phyloP scores from a whole-genome alignment of 2,888 invertebrate genomes.

The Acleris emargana region DNA sequence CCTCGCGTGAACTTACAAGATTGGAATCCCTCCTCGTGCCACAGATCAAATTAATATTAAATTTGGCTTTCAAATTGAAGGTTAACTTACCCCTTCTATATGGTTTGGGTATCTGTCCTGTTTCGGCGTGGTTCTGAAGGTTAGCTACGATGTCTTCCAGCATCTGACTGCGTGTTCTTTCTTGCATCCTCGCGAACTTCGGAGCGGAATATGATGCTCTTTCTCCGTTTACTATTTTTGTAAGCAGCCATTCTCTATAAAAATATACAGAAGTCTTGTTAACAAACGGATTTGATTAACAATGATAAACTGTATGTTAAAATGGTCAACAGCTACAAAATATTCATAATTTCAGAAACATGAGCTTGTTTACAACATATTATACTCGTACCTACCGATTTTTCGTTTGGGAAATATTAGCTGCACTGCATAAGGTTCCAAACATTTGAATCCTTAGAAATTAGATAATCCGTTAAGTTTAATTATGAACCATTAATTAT shows the following conservation, averaged over 20 bases:
- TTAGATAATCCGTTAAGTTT: too few species aligned
- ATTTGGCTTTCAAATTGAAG: constrained; percentile 2
- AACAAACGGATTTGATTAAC: not conserved
- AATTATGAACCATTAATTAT: too few species aligned
- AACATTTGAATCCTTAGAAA: too few species aligned
- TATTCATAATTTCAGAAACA: too few species aligned
- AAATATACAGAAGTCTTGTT: not conserved
- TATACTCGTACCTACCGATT: too few species aligned
- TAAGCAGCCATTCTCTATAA: constrained; percentile 92
- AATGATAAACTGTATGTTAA: too few species aligned
- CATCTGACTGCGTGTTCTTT: constrained; percentile 96
- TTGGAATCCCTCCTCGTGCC: constrained; percentile 2
- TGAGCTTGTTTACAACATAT: too few species aligned
- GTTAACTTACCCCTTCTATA: constrained; percentile 88
- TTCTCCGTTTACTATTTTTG: constrained; percentile 97
- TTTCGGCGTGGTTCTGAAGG: constrained; percentile 96
- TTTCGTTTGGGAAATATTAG: too few species aligned
- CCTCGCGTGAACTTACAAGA: constrained; percentile 15
- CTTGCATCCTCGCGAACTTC: constrained; percentile 97
- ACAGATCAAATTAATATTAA: constrained; percentile 7
- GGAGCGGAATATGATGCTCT: constrained; percentile 97
- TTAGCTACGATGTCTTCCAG: constrained; percentile 97
- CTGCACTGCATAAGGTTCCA: too few species aligned
- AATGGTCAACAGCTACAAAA: too few species aligned
- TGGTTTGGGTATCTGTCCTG: constrained; percentile 97